Conservation (phyloP, 2,113 vertebrate species). For the Herpailurus yagouaroundi region DNA sequence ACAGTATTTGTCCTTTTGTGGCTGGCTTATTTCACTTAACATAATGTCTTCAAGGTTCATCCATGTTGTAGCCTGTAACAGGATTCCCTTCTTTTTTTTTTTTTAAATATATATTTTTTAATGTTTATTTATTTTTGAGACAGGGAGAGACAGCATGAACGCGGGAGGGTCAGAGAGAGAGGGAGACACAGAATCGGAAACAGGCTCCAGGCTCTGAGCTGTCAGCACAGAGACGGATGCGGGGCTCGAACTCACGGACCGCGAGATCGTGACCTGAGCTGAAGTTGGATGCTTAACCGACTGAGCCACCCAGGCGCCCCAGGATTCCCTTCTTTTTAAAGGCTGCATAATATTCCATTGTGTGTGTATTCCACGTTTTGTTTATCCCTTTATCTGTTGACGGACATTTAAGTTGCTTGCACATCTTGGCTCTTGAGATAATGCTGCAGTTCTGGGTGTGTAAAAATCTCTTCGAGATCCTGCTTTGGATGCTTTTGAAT, state of each 20-base stretch:
- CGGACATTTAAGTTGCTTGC: background rate
- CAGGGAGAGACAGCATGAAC: too few relatives aligned
- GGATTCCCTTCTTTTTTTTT: background rate
- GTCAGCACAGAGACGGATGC: too few relatives aligned
- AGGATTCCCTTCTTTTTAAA: background rate
- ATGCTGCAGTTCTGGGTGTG: background rate
- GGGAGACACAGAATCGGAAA: too few relatives aligned
- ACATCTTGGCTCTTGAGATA: background rate
- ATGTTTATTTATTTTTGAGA: too few relatives aligned
- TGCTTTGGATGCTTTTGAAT: background rate
- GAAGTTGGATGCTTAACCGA: too few relatives aligned
- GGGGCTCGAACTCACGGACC: too few relatives aligned
- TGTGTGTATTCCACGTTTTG: background rate
- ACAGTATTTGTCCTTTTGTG: background rate
- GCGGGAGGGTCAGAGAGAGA: too few relatives aligned
- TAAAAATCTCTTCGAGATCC: background rate
- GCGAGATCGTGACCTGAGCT: too few relatives aligned
- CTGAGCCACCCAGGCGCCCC: too few relatives aligned
- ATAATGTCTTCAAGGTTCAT: background rate
- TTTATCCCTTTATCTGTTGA: background rate
- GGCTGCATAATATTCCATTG: background rate
- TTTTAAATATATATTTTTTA: too few relatives aligned
- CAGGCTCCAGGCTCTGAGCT: too few relatives aligned
- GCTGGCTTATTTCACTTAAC: background rate
- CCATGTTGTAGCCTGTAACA: background rate